These are phyloP conservation scores for Heliconius nattereri DNA, from an alignment of 1,140 invertebrate species.

Conservation along the genomic window DNA sequence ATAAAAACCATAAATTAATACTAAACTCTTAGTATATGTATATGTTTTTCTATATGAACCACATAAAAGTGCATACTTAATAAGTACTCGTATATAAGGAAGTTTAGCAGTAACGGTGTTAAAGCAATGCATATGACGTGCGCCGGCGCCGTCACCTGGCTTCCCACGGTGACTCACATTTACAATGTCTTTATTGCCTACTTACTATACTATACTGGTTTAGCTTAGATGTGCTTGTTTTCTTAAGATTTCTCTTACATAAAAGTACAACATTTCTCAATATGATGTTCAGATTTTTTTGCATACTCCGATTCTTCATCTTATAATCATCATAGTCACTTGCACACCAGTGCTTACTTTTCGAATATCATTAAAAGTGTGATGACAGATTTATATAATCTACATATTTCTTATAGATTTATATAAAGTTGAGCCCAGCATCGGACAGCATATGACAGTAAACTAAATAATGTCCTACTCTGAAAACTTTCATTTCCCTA, in stretches of 20 bases:
- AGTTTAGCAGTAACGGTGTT: slow-evolving; percentile 31
- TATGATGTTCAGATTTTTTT: neutral
- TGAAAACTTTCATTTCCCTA: too few species aligned
- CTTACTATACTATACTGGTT: slow-evolving; percentile 34
- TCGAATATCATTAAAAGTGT: too few species aligned
- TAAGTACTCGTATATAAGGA: slow-evolving; percentile 23
- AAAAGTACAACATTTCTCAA: neutral
- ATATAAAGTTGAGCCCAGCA: too few species aligned
- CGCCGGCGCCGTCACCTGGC: slow-evolving; percentile 58
- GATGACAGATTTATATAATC: too few species aligned
- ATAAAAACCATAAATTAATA: neutral
- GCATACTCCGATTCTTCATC: too few species aligned
- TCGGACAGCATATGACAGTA: too few species aligned
- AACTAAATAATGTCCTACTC: too few species aligned
- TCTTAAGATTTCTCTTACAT: slow-evolving; percentile 32
- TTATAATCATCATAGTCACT: too few species aligned
- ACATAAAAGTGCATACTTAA: slow-evolving; percentile 14
- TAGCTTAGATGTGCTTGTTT: slow-evolving; percentile 31
- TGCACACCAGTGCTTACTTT: too few species aligned
- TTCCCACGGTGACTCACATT: slow-evolving; percentile 59
- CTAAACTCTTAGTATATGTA: neutral
- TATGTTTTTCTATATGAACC: neutral
- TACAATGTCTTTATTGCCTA: slow-evolving; percentile 34
- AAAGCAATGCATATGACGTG: slow-evolving; percentile 39
- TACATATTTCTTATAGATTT: too few species aligned